Evolutionary conservation across 2,888 invertebrate genomes (phyloP).

Genomic region (Bellardia pandia): DNA sequence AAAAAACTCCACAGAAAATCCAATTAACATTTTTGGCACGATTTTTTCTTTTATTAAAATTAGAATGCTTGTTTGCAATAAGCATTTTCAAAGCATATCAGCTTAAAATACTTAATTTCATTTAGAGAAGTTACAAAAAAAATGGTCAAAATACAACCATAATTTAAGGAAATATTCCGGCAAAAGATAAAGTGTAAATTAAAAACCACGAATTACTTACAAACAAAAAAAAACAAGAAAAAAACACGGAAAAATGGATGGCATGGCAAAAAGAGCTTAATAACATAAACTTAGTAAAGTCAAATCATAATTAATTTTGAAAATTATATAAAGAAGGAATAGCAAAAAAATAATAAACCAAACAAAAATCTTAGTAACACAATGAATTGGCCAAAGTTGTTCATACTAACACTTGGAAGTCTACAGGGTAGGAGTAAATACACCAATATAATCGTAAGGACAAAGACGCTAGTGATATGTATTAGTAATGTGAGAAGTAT

Average conservation of each 20-base stretch:
- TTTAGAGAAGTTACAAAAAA: background rate
- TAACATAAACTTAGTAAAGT: conserved; percentile 54
- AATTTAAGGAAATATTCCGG: conserved; percentile 36
- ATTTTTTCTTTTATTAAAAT: conserved; percentile 17
- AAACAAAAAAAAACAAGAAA: background rate
- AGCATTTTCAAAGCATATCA: conserved; percentile 16
- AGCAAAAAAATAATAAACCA: conserved; percentile 37
- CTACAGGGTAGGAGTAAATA: background rate
- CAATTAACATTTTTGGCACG: conserved; percentile 65
- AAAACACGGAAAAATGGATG: background rate
- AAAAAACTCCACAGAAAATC: conserved; percentile 53
- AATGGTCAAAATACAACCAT: background rate
- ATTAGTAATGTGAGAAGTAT: background rate
- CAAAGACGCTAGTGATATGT: background rate
- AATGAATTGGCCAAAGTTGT: conserved; percentile 46
- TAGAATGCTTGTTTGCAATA: background rate
- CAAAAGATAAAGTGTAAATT: conserved; percentile 57
- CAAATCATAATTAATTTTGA: conserved; percentile 64
- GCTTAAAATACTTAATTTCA: conserved; percentile 60
- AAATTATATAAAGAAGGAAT: conserved; percentile 16
- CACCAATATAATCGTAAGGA: too few relatives aligned
- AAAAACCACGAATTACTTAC: conserved; percentile 45
- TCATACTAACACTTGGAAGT: background rate
- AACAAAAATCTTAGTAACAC: conserved; percentile 39
- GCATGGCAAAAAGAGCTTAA: conserved; percentile 26